A percentile compares a stretch with the other conserved stretches of the same genome.
Conservation (phyloP, 64 coral and sea anemone genomes). For the Porites lutea region DNA sequence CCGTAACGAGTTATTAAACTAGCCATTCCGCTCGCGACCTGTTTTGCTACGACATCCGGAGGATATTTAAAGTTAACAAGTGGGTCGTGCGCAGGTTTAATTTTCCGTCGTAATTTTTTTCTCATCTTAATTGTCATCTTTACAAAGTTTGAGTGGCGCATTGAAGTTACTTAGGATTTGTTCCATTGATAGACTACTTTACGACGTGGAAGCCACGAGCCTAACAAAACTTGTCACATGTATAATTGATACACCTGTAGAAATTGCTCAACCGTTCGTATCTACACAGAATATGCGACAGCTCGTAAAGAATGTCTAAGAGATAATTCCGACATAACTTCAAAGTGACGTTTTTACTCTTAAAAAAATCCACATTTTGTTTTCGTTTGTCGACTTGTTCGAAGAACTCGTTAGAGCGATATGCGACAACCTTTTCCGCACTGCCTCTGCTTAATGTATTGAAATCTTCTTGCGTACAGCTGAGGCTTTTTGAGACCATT, state of each 20-base stretch:
- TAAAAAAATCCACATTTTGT: too few relatives aligned
- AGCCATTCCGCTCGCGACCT: neutral
- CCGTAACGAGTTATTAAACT: neutral
- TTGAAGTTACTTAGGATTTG: neutral
- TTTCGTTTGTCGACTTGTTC: neutral
- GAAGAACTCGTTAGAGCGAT: neutral
- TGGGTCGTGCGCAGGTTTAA: neutral
- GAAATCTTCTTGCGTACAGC: neutral
- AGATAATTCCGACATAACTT: too few relatives aligned
- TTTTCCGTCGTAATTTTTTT: neutral
- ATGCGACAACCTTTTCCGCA: neutral
- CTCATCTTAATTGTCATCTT: neutral
- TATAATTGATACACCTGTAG: constrained; percentile 14
- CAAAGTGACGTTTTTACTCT: too few relatives aligned
- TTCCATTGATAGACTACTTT: neutral
- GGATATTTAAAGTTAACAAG: neutral
- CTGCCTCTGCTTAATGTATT: neutral
- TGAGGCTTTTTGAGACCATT: neutral
- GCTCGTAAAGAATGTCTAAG: neutral
- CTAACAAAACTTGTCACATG: neutral
- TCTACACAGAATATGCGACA: neutral
- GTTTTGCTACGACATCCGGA: neutral
- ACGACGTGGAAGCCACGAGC: neutral
- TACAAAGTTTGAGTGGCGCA: neutral
- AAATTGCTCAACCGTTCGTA: constrained; percentile 22